Base-by-base conservation (phyloP, 2,888 invertebrate genomes). In the Pollenia angustigena region DNA sequence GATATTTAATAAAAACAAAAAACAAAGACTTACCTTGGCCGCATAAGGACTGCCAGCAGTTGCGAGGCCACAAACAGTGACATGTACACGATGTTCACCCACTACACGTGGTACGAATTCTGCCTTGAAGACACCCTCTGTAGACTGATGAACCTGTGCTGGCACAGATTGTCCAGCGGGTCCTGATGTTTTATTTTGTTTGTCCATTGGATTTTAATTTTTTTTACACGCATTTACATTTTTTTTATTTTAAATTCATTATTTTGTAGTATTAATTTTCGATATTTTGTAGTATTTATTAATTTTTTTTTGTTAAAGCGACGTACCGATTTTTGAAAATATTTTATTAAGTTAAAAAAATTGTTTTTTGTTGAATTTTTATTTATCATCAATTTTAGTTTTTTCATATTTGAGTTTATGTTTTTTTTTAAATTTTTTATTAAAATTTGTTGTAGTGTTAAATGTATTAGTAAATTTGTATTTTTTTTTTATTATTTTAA, bases 1-100 rank as follows among this genome's bases (percentile, higher is more conserved):
- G 6, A 46, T 14, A 6, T 18, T 1, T 40, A 50, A 14, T 48
- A n/a, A 8, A 42, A 46, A 10, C 14, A 32, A 8, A 6, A 50
- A n/a, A n/a, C n/a, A n/a, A 50, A 16, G 1, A 71, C 80, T 81
- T 87, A 95, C 95, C 95, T 99, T 98, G 90, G 98, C 97, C 90
- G 97, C 96, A 93, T 98, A 99, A 7, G 99, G 99, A 92, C 98
- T 98, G 66, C 98, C 98, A 32, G 96, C 96, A 86, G 98, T 97
- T 12, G 98, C 96, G 90, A 95, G 93, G 88, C 96, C 96, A 92
- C 96, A 96, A 87, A 97, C 97, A 85, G 96, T 96, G 87, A 98
- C 97, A 90, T 97, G 96, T 87, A 99, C 97, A 86, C 97, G 95
- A 93, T 99, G 98, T 91, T 98, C 98, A 64, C 98, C 98, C 85